Conservation (phyloP, 2,797 vertebrate species). For the Oryzias dopingdopingensis region DNA sequence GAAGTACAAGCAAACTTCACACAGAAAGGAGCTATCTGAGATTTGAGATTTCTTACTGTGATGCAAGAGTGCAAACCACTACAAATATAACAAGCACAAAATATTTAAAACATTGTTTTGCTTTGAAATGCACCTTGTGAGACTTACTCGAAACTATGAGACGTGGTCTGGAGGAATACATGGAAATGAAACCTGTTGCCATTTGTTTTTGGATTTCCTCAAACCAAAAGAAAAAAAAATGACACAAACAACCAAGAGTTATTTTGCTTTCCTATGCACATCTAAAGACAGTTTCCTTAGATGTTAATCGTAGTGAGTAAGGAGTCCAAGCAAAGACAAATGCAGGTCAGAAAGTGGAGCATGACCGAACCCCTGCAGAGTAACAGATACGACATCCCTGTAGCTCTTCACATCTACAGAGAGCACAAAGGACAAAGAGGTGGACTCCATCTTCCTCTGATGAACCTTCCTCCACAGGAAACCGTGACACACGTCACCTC, state of each 20-base stretch:
- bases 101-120: no score
- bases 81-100: no score
- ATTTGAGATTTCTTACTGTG: no score
- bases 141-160: no score
- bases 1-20: no score
- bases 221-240: not conserved
- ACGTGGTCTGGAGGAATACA: no score
- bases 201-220: no score
- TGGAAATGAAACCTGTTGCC: no score
- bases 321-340: conserved; percentile 34
- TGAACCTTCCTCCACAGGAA: conserved; percentile 19
- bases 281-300: conserved; percentile 30
- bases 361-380: conserved; percentile 49
- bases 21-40: no score
- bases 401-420: conserved; percentile 63
- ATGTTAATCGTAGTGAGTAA: conserved; percentile 44
- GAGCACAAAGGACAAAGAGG: conserved; percentile 27
- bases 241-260: not conserved
- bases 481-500: conserved; percentile 14
- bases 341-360: conserved; percentile 34
- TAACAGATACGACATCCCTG: conserved; percentile 55
- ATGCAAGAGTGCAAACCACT: no score
- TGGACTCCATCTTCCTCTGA: conserved; percentile 45
- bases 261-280: not conserved
- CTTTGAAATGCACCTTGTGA: no score